Evolutionary conservation across 2,888 invertebrate genomes (phyloP).

Genomic region (Bimastos eiseni): DNA sequence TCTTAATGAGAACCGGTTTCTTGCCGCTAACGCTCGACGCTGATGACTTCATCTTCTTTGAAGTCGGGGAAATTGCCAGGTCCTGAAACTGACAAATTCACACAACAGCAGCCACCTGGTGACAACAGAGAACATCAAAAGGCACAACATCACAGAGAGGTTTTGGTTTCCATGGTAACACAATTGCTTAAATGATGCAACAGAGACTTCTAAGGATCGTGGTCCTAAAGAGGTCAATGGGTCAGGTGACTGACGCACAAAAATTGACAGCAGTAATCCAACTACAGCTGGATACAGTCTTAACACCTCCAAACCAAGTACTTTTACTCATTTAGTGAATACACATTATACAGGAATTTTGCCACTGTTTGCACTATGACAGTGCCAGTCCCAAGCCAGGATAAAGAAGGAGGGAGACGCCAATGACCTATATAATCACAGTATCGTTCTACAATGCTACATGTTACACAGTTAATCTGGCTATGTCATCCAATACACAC

Average conservation of each 20-base stretch:
- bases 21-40: not conserved
- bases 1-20: not conserved
- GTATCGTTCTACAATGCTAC: too few species aligned
- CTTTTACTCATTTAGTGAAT: not conserved
- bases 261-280: not conserved
- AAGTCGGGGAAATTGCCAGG: not conserved
- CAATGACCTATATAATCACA: too few species aligned
- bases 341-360: too few species aligned
- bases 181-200: not conserved
- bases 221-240: not conserved
- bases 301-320: not conserved
- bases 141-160: not conserved
- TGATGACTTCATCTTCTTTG: not conserved
- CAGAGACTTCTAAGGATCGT: not conserved
- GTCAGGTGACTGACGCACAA: not conserved
- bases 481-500: too few species aligned
- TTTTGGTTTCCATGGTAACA: not conserved
- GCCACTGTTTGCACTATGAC: too few species aligned
- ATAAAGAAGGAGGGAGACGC: too few species aligned
- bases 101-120: not conserved
- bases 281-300: not conserved
- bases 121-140: not conserved
- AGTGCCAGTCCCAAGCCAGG: too few species aligned
- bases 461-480: too few species aligned
- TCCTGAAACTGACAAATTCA: not conserved